Base-by-base conservation (phyloP, 2,113 vertebrate genomes). In the Picathartes gymnocephalus region DNA sequence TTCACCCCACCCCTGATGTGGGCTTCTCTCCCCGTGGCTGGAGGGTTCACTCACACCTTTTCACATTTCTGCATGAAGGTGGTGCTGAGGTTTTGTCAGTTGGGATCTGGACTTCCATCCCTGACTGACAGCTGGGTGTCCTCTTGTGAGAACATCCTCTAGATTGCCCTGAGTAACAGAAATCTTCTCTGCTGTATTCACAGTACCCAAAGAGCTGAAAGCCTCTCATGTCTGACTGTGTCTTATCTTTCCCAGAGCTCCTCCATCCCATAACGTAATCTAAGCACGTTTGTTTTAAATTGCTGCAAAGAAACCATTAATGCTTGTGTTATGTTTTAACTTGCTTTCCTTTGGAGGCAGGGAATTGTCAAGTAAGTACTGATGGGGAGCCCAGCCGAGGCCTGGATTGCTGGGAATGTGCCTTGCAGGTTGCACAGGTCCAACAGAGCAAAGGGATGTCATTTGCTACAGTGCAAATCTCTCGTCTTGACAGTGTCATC, bases 261-360 rank as follows among this genome's bases (percentile, higher is more conserved):
- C 56, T 89, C 84, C 86, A 40, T 85, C 84, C 62, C 35, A 3
- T 69, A 11, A 73, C 1, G 28, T 64, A 74, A 94, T 74, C 91
- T 90, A 84, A 57, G 7, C 86, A 24, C 50, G 4, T 92, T 96
- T 95, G 71, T 85, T 96, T 88, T 50, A 53, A 93, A 71, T 93
- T 79, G 81, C 94, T 94, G 91, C 86, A 95, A 97, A 98, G 98
- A 98, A 98, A 97, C 97, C 73, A 90, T 98, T 98, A 99, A 99
- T 98, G 95, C 98, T 97, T 99, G 96, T 99, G 97, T 99, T 99
- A 93, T 99, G 98, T 99, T 99, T 99, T 98, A 98, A 98, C 98
- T 98, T 99, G 99, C 99, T 98, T 99, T 99, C 99, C 98, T 98
- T 98, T 99, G 99, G 99, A 99, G 99, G 99, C 99, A 99, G 98